Percentiles rank a stretch among this genome's conserved stretches.
Conservation (phyloP, 2,888 invertebrate species). For the Himalopsyche tibetana region DNA sequence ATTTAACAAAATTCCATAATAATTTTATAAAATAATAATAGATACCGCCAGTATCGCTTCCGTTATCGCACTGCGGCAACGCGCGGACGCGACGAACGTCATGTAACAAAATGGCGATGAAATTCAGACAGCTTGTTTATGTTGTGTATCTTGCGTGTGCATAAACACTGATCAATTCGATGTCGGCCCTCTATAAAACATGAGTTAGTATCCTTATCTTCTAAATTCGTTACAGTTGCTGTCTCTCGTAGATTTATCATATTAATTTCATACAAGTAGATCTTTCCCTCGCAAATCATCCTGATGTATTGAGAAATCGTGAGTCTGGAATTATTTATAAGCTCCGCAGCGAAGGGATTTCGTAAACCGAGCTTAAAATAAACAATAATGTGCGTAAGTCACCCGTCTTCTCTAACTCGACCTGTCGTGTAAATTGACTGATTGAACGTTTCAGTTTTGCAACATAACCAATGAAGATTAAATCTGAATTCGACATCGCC, state of each 20-base stretch:
- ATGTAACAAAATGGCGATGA: constrained; percentile 63
- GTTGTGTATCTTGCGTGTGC: constrained; percentile 55
- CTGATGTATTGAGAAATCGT: constrained; percentile 51
- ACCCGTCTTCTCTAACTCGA: not conserved
- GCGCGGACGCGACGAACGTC: constrained; percentile 60
- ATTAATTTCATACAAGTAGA: not conserved
- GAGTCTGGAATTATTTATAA: constrained; percentile 50
- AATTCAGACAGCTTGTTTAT: constrained; percentile 61
- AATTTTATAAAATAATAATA: not conserved
- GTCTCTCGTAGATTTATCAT: not conserved
- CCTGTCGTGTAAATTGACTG: constrained; percentile 44
- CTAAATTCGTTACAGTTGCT: constrained; percentile 5
- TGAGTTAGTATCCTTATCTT: constrained; percentile 59
- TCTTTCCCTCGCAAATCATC: constrained; percentile 61
- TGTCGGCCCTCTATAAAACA: constrained; percentile 58
- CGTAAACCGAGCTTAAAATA: constrained; percentile 1
- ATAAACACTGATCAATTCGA: constrained; percentile 57
- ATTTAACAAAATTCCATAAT: not conserved
- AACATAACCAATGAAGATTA: constrained; percentile 65
- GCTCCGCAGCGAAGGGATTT: constrained; percentile 25
- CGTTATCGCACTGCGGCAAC: constrained; percentile 54
- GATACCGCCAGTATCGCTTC: constrained; percentile 36
- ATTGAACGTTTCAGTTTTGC: constrained; percentile 60
- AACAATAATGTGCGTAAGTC: constrained; percentile 1
- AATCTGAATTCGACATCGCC: constrained; percentile 64